Percentiles rank a stretch among this genome's conserved stretches.
These are phyloP conservation scores for Branchinecta sandiegonensis DNA, from an alignment of 2,888 invertebrate genomes.

Conservation along the genomic window DNA sequence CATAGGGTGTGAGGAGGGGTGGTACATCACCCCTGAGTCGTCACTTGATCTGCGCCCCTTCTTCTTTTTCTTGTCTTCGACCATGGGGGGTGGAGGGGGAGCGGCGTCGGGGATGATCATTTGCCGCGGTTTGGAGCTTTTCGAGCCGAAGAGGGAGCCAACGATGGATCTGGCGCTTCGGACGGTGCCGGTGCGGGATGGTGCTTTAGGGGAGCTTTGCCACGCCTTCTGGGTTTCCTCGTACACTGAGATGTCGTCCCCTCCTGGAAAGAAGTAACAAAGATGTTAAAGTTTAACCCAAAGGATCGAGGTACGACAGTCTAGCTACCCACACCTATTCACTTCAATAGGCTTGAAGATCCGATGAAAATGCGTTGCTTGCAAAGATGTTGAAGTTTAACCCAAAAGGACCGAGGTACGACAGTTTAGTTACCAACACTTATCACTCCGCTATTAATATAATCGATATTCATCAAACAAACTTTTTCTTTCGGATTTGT, in stretches of 20 bases:
- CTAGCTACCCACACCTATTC: too few species aligned
- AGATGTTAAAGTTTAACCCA: too few species aligned
- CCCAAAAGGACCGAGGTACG: too few species aligned
- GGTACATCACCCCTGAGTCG: slow-evolving; percentile 12
- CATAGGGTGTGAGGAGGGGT: slow-evolving; percentile 8
- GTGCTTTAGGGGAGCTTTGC: neutral
- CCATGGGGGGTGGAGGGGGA: slow-evolving; percentile 57
- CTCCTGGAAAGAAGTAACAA: too few species aligned
- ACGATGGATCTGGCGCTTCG: slow-evolving; percentile 34
- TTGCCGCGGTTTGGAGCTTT: slow-evolving; percentile 56
- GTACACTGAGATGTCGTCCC: neutral
- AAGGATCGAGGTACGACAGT: too few species aligned
- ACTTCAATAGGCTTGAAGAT: too few species aligned
- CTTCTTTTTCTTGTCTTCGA: slow-evolving; percentile 45
- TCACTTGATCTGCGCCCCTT: slow-evolving; percentile 32
- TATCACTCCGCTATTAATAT: too few species aligned
- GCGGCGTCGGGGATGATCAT: slow-evolving; percentile 62
- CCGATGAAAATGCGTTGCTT: too few species aligned
- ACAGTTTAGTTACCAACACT: too few species aligned
- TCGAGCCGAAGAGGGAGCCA: slow-evolving; percentile 26
- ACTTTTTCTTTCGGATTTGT: too few species aligned
- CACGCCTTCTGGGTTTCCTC: neutral
- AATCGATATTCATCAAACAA: too few species aligned
- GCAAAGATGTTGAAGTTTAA: too few species aligned
- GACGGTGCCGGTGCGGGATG: slow-evolving; percentile 39